Evolutionary conservation across 2,888 invertebrate species (phyloP).

Genomic region (Unio pictorum): DNA sequence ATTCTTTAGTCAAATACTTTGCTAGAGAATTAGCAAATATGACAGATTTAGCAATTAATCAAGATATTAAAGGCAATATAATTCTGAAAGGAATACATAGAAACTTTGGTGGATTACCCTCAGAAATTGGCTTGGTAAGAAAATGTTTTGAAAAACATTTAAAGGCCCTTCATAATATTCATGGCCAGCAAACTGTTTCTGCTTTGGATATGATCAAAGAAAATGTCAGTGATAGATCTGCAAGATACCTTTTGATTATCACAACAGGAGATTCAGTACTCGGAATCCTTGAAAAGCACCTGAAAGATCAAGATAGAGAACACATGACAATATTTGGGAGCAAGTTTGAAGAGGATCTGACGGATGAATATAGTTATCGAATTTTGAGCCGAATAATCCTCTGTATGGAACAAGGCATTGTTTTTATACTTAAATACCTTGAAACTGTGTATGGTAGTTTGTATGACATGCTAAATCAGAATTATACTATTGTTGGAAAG

Average conservation of each 20-base stretch:
- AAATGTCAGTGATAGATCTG: constrained; percentile 11
- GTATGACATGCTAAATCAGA: no score
- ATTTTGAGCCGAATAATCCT: constrained; percentile 21
- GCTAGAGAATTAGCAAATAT: constrained; percentile 1
- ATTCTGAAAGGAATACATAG: constrained; percentile 13
- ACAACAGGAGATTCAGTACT: constrained; percentile 11
- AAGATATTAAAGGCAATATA: neutral
- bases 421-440: constrained; percentile 20
- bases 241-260: constrained; percentile 18
- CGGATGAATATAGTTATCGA: constrained; percentile 20
- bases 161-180: neutral
- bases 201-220: constrained; percentile 11
- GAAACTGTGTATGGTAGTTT: no score
- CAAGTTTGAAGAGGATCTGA: constrained; percentile 19
- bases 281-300: constrained; percentile 9
- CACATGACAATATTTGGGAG: constrained; percentile 17
- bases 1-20: constrained; percentile 27
- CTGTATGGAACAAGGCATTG: constrained; percentile 21
- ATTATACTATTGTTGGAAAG: no score
- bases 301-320: constrained; percentile 1
- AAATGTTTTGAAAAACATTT: no score
- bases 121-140: neutral
- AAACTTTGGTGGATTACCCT: constrained; percentile 21
- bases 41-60: neutral
- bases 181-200: neutral